Evolutionary conservation across 2,888 invertebrate species (phyloP), one percentile per base, ranked within the genome.

Genomic region (Aelia acuminata): DNA sequence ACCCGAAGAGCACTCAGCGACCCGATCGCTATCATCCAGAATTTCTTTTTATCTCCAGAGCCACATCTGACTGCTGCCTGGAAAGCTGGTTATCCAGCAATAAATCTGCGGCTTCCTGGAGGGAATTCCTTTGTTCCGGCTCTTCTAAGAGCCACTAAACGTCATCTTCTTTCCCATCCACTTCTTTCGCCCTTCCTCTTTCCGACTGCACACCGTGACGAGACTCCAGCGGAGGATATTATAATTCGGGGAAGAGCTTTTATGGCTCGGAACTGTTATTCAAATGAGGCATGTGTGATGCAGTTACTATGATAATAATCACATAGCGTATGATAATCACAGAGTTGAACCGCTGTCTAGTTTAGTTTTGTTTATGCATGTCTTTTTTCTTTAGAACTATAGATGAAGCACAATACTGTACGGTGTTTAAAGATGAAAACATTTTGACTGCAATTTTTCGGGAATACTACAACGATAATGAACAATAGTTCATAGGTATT

Each of bases 121-220:
- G 43, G 11, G 13, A n/a, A 15, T 20, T n/a, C 80, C n/a, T n/a
- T 80, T 80, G 80, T 80, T 80, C 43, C 80, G 43, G 11, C 31
- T 47, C 80, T n/a, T 80, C n/a, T 80, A 80, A 80, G n/a, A 80
- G 80, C 80, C 80, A 20, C n/a, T 80, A 80, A 80, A 80, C 80
- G 80, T 47, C 43, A 47, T 22, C 43, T 80, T 22, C 39, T 80
- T 80, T 39, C 80, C 43, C 43, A 80, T 43, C 43, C n/a, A 80
- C 22, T 80, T 80, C 80, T 80, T 75, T 80, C 7, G 26, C 57
- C 22, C 20, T 70, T 70, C 70, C 20, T 39, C 39, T 22, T 20
- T 43, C 43, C 43, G 80, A 43, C 43, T n/a, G 43, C 80, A 15
- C n/a, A 80, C 63, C 63, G 63, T 70, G 63, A 70, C 63, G 63